Evolutionary conservation across 2,113 vertebrate genomes (phyloP), one percentile per base, ranked within the genome.

Genomic region (Crotalus viridis): DNA sequence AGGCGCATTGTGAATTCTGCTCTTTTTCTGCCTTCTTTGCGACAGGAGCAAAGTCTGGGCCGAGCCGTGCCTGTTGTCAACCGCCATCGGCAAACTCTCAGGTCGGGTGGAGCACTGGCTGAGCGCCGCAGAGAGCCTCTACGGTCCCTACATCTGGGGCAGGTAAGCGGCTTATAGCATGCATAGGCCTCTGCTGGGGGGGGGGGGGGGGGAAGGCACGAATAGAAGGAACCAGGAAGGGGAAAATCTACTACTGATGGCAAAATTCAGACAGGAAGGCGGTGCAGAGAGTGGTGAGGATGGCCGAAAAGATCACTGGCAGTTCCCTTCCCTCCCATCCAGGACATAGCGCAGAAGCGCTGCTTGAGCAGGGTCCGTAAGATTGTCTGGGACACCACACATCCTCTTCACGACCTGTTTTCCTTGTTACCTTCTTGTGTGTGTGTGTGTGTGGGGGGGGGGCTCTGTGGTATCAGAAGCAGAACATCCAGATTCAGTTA

Each of bases 31-130:
- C 85, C 85, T 91, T 2, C 92, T 93, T 92, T 69, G 59, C 92
- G 87, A 95, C 94, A 99, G 99, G 98, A 99, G 99, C 95, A 98
- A 99, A 6, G 99, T 99, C 94, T 99, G 99, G 99, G 99, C 99
- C 1, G 99, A 99, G 97, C 99, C 99, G 0, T 99, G 99, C 93
- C 97, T 99, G 92, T 94, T 99, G 96, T 97, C 98, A 28, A 98
- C 98, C 46, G 99, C 99, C 0, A 98, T 98, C 94, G 98, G 98
- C 97, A 99, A 99, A 93, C 97, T 99, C 43, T 98, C 98, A 0
- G 99, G 99, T 74, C 98, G 98, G 0, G 99, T 99, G 95, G 99
- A 99, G 95, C 98, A 98, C 94, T 99, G 99, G 98, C 97, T 99
- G 94, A 98, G 96, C 0, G 98, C 99, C 0, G 99, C 99, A 0